Percentiles rank a stretch among this genome's conserved stretches.
phyloP scores from a whole-genome alignment of 2,888 invertebrate genomes.

The Epinotia ramella region DNA sequence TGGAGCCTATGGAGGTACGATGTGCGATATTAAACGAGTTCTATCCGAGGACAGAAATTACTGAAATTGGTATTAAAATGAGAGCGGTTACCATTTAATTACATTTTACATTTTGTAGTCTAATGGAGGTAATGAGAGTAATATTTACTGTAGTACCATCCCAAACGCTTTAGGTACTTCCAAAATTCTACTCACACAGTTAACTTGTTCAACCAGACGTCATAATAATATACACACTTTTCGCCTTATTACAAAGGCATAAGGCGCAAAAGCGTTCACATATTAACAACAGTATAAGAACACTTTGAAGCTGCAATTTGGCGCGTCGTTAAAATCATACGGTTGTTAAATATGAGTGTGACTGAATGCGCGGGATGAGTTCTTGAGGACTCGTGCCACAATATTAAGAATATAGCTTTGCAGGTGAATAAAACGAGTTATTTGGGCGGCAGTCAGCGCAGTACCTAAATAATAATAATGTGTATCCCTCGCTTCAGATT shows the following conservation, averaged over 20 bases:
- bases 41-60: no score
- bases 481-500: no score
- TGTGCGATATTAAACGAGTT: no score
- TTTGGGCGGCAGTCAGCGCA: neutral
- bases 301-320: slow-evolving; percentile 3
- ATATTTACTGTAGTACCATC: no score
- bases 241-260: neutral
- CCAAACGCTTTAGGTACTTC: no score
- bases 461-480: no score
- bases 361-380: slow-evolving; percentile 22
- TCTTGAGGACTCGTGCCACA: neutral
- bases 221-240: neutral
- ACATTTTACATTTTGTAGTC: no score
- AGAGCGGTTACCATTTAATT: no score
- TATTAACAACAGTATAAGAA: neutral
- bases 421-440: neutral
- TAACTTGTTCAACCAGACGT: neutral
- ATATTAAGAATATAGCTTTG: neutral
- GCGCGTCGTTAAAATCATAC: slow-evolving; percentile 40
- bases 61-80: no score
- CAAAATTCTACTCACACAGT: neutral
- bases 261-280: neutral
- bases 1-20: no score
- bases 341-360: slow-evolving; percentile 34
- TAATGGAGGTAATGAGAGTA: no score